Conservation (phyloP, 2,888 invertebrate species). For the Incurvaria masculella region DNA sequence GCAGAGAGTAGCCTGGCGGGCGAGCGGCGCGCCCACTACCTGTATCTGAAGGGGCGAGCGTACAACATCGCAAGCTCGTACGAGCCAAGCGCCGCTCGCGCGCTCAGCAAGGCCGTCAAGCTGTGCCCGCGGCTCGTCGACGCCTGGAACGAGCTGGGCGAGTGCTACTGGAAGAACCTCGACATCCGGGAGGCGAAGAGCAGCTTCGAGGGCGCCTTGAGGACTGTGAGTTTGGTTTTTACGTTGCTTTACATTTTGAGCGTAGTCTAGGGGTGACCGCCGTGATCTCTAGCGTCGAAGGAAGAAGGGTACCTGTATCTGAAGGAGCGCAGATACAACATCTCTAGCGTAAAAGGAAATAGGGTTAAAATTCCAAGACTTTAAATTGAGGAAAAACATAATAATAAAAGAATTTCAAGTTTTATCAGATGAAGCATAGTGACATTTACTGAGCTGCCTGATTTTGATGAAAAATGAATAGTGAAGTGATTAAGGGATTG, state of each 20-base stretch:
- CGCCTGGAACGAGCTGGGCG: slow-evolving; percentile 88
- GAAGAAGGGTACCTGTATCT: no score
- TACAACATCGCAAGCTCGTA: slow-evolving; percentile 69
- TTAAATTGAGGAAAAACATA: no score
- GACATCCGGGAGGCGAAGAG: slow-evolving; percentile 76
- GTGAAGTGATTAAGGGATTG: no score
- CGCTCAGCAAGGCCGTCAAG: slow-evolving; percentile 80
- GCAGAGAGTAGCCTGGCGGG: slow-evolving; percentile 35
- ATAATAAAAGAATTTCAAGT: no score
- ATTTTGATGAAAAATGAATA: no score
- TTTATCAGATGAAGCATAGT: no score
- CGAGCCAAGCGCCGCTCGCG: slow-evolving; percentile 67
- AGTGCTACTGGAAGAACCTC: slow-evolving; percentile 85
- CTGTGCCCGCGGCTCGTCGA: slow-evolving; percentile 74
- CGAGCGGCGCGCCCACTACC: slow-evolving; percentile 52
- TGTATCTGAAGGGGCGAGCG: slow-evolving; percentile 70
- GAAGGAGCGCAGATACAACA: no score
- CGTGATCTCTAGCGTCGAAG: no score
- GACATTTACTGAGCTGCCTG: no score
- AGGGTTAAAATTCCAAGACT: no score
- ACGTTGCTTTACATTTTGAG: slow-evolving; percentile 4
- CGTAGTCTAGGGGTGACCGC: no score
- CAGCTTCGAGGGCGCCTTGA: slow-evolving; percentile 76
- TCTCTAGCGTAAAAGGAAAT: no score
- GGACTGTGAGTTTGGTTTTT: slow-evolving; percentile 52